Conservation (phyloP, 2,113 vertebrate species). For the Oreochromis spilurus region DNA sequence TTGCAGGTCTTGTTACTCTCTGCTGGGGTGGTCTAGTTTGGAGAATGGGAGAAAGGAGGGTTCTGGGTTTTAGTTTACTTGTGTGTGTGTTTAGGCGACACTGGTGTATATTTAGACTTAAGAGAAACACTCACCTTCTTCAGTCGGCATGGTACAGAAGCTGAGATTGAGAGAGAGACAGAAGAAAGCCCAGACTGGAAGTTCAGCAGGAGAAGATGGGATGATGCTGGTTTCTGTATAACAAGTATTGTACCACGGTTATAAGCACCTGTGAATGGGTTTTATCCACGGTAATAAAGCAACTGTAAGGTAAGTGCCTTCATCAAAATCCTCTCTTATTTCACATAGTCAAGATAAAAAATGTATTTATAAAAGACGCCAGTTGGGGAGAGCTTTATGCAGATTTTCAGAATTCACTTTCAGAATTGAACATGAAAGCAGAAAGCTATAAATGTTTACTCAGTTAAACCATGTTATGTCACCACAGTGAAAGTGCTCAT, state of each 20-base stretch:
- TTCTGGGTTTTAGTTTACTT: neutral
- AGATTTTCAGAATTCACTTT: neutral
- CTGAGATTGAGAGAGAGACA: neutral
- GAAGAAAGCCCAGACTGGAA: neutral
- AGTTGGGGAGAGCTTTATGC: neutral
- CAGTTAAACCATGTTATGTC: neutral
- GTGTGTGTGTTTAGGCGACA: neutral
- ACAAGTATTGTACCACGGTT: neutral
- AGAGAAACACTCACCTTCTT: neutral
- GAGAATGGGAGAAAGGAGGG: conserved; percentile 8
- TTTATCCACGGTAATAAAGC: neutral
- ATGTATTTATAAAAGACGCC: neutral
- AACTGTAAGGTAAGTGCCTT: conserved; percentile 19
- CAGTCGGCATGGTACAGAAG: neutral
- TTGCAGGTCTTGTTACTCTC: conserved; percentile 51
- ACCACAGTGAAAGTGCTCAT: neutral
- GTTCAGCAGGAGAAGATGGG: neutral
- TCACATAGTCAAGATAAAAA: neutral
- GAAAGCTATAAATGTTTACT: neutral
- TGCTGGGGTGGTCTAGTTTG: conserved; percentile 61
- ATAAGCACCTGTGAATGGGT: neutral
- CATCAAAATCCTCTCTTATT: neutral
- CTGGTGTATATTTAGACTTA: neutral
- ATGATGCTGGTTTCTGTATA: neutral
- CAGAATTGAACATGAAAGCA: neutral